Evolutionary conservation across 2,797 vertebrate genomes (phyloP), one percentile per base, ranked within the genome.

Genomic region (Falco cherrug): DNA sequence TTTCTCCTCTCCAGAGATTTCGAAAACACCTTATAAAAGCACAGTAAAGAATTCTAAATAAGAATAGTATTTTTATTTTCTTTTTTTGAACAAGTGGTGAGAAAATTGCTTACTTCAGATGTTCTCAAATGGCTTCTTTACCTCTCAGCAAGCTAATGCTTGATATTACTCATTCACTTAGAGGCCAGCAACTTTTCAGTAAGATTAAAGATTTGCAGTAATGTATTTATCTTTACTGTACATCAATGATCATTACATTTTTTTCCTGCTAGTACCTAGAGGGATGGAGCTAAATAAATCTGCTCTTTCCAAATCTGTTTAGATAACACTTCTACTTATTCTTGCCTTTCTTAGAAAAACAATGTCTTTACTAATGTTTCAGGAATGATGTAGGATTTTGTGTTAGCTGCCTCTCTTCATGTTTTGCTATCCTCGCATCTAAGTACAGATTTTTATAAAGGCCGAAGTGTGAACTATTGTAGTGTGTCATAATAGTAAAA

Each of bases 171-270:
- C 69, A 83, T 84, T 87, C 77, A 74, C 57, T 69, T 68, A 39
- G 25, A 83, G 43, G 87, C 67, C 89, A 84, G 77, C 76, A 87
- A 91, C 86, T 70, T 89, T 64, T 79, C 84, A 75, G 84, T 22
- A 60, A 80, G 88, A 96, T 88, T 91, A 90, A 86, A 74, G 39
- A 86, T 96, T 82, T 85, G 33, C 88, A 74, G 53, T 51, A 82
- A 57, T 86, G 33, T 39, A 41, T 91, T 96, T 84, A 48, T 88
- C 93, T 97, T 70, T 94, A 79, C 80, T 65, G n/a, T 92, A 79
- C 50, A 20, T 71, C 60, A 43, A 16, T 31, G 48, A 87, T 93
- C 90, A 45, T 75, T 90, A 51, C 19, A 19, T 59, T 87, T 81
- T 93, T 93, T 57, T 10, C 51, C 39, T 60, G 26, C 12, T 57